Conservation (phyloP, 2,888 invertebrate genomes). For the Sipha maydis region DNA sequence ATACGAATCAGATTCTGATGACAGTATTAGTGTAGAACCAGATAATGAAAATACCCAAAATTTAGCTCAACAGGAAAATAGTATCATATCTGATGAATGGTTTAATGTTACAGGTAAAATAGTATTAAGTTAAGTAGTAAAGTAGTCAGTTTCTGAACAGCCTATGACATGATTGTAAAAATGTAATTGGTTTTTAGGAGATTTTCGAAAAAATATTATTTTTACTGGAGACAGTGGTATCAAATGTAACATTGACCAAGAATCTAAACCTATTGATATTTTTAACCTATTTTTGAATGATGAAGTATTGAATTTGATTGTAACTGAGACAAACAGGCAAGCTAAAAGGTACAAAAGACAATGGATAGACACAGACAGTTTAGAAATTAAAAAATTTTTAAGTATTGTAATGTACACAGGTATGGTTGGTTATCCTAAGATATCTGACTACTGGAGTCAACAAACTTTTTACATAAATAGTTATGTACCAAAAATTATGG, state of each 20-base stretch:
- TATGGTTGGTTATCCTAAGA: constrained; percentile 23
- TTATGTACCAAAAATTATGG: constrained; percentile 17
- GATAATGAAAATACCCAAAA: constrained; percentile 11
- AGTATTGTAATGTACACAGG: constrained; percentile 14
- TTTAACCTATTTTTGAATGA: constrained; percentile 4
- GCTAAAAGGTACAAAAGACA: constrained; percentile 13
- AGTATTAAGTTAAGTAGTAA: too few species aligned
- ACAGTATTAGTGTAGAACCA: constrained; percentile 2
- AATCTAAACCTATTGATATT: constrained; percentile 8
- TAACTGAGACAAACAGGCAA: constrained; percentile 23
- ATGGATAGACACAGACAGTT: constrained; percentile 1
- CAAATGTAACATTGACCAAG: constrained; percentile 9
- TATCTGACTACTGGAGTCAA: constrained; percentile 28
- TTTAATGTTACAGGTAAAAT: constrained; percentile 5
- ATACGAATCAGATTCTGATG: too few species aligned
- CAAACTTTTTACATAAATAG: not conserved
- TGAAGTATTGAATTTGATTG: constrained; percentile 3
- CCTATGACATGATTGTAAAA: too few species aligned
- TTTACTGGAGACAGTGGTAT: constrained; percentile 21
- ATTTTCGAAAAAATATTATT: constrained; percentile 28
- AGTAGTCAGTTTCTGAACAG: too few species aligned
- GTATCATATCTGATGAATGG: constrained; percentile 18
- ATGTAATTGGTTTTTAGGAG: not conserved
- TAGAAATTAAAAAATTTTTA: constrained; percentile 18
- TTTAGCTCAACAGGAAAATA: constrained; percentile 20